Conservation (phyloP, 2,888 invertebrate genomes). For the Philopedon plagiatum region DNA sequence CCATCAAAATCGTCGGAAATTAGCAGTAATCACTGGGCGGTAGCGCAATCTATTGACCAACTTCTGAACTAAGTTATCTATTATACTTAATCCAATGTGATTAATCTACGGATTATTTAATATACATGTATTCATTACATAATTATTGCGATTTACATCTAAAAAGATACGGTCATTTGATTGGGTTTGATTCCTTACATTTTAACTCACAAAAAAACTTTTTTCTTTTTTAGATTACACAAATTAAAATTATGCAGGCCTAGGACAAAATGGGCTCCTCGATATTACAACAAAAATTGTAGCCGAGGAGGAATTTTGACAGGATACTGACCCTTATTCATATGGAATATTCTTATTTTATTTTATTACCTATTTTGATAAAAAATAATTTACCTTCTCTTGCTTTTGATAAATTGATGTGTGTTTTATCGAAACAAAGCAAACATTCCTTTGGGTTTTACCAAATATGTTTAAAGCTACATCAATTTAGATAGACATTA, state of each 20-base stretch:
- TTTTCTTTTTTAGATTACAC: slow-evolving; percentile 53
- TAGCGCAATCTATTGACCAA: too few relatives aligned
- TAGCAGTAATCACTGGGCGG: too few relatives aligned
- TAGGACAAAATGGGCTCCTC: slow-evolving; percentile 25
- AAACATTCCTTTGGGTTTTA: too few relatives aligned
- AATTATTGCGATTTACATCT: slow-evolving; percentile 69
- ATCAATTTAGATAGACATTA: too few relatives aligned
- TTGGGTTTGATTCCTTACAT: slow-evolving; percentile 61
- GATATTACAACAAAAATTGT: neutral
- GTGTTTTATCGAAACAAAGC: slow-evolving; percentile 29
- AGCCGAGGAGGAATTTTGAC: slow-evolving; percentile 31
- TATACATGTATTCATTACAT: slow-evolving; percentile 70
- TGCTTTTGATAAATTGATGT: slow-evolving; percentile 28
- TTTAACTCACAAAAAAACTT: slow-evolving; percentile 68
- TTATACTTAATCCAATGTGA: too few relatives aligned
- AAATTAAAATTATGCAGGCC: slow-evolving; percentile 60
- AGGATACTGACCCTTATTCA: slow-evolving; percentile 28
- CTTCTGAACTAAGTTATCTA: too few relatives aligned
- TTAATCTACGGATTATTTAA: slow-evolving; percentile 53
- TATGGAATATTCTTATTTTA: slow-evolving; percentile 50
- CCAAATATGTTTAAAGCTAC: too few relatives aligned
- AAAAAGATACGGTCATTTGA: slow-evolving; percentile 67
- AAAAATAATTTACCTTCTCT: slow-evolving; percentile 46
- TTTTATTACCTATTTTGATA: slow-evolving; percentile 46
- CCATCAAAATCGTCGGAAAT: too few relatives aligned